phyloP scores from a whole-genome alignment of 2,888 invertebrate genomes.

The Andrena flavipes region DNA sequence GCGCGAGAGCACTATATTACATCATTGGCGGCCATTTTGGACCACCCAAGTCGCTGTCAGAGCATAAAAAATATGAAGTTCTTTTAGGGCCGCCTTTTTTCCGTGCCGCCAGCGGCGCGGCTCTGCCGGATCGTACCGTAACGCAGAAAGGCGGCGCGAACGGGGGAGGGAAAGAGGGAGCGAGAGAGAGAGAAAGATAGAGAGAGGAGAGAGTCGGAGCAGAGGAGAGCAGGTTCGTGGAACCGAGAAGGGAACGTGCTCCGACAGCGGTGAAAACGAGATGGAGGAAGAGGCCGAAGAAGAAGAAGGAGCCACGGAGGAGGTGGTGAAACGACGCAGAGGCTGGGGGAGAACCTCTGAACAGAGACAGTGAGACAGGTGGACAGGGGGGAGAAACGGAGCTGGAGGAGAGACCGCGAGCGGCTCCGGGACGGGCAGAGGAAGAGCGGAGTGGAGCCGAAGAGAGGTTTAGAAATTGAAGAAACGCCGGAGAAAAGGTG shows the following conservation, averaged over 20 bases:
- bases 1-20: conserved; percentile 83
- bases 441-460: conserved; percentile 11
- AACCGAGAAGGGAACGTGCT: conserved; percentile 46
- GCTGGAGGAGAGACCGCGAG: conserved; percentile 10
- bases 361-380: no score
- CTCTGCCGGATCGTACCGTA: conserved; percentile 76
- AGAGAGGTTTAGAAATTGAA: conserved; percentile 56
- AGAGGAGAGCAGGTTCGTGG: conserved; percentile 7
- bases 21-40: conserved; percentile 85
- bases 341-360: conserved; percentile 9
- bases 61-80: conserved; percentile 85
- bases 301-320: conserved; percentile 38
- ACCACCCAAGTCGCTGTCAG: conserved; percentile 85
- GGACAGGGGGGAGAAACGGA: conserved; percentile 11
- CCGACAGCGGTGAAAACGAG: conserved; percentile 19
- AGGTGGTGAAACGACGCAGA: conserved; percentile 34
- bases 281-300: conserved; percentile 31
- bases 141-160: conserved; percentile 77
- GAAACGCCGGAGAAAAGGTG: conserved; percentile 32
- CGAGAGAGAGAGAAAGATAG: conserved; percentile 33
- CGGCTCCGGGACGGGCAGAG: conserved; percentile 27
- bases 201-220: conserved; percentile 28
- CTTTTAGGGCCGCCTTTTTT: conserved; percentile 85
- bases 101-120: conserved; percentile 82
- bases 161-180: conserved; percentile 59